Evolutionary conservation across 2,113 vertebrate species (phyloP).

Genomic region (Papio anubis): DNA sequence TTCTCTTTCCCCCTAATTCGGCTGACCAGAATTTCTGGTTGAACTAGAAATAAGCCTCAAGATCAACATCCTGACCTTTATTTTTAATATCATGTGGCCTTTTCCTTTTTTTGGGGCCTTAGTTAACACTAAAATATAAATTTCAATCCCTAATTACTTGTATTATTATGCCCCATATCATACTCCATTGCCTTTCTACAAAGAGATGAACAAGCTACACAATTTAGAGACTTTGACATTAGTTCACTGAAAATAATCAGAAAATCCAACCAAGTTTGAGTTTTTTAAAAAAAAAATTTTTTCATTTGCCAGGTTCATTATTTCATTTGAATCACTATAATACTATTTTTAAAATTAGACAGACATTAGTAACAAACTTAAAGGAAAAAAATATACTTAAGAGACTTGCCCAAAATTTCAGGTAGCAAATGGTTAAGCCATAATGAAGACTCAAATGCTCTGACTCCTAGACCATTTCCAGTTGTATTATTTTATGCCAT

Average conservation of each 20-base stretch:
- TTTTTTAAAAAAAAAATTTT: not conserved
- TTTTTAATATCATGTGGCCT: constrained; percentile 6
- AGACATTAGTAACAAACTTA: constrained; percentile 23
- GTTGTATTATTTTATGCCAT: not conserved
- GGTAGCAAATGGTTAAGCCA: not conserved
- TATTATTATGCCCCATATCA: not conserved
- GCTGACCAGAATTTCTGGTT: constrained; percentile 57
- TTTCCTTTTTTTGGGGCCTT: not conserved
- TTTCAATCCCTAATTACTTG: constrained; percentile 17
- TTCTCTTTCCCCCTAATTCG: constrained; percentile 56
- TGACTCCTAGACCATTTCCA: not conserved
- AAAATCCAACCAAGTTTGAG: constrained; percentile 45
- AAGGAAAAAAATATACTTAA: constrained; percentile 19
- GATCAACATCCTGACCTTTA: constrained; percentile 34
- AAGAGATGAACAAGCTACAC: not conserved
- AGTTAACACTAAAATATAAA: constrained; percentile 32
- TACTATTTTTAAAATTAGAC: not conserved
- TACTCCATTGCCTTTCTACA: not conserved
- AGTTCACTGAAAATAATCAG: not conserved
- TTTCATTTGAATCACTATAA: constrained; percentile 50
- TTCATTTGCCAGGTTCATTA: not conserved
- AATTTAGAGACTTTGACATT: constrained; percentile 38
- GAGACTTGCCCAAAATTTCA: not conserved
- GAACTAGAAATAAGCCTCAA: constrained; percentile 54
- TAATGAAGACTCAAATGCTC: not conserved